Evolutionary conservation across 2,888 invertebrate species (phyloP).

Genomic region (Syritta pipiens): DNA sequence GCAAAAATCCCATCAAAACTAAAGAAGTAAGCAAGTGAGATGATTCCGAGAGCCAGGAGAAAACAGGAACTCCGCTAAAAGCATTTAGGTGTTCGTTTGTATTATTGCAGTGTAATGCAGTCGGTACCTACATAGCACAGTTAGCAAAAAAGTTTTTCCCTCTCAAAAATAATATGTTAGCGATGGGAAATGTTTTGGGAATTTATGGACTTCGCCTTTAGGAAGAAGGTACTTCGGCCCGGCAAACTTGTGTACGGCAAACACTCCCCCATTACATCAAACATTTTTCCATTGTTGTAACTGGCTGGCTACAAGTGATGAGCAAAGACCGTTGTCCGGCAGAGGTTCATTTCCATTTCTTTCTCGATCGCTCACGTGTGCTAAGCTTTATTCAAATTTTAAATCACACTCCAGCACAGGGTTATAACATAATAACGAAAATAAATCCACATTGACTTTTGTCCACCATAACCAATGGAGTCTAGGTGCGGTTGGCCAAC

Average conservation of each 20-base stretch:
- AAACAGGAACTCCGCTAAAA: constrained; percentile 61
- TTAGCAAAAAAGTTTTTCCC: constrained; percentile 52
- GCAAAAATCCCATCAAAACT: constrained; percentile 63
- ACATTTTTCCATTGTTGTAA: constrained; percentile 26
- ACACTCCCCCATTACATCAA: neutral
- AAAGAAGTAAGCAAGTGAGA: constrained; percentile 50
- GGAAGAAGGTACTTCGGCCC: constrained; percentile 28
- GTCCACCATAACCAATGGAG: constrained; percentile 44
- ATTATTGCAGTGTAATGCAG: constrained; percentile 65
- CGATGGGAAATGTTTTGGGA: constrained; percentile 61
- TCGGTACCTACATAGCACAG: constrained; percentile 52
- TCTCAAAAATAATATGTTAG: constrained; percentile 61
- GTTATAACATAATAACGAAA: constrained; percentile 27
- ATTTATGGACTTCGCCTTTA: constrained; percentile 60
- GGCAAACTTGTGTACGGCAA: too few relatives aligned
- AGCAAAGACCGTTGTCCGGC: constrained; percentile 3
- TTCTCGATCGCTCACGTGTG: constrained; percentile 27
- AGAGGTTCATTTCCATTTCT: constrained; percentile 15
- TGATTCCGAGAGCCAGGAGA: constrained; percentile 34
- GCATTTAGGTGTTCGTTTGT: constrained; percentile 65
- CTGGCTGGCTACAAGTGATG: neutral
- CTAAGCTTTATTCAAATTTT: constrained; percentile 43
- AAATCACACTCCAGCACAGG: constrained; percentile 22
- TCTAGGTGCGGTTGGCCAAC: constrained; percentile 15
- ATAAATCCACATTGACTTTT: constrained; percentile 35